A percentile compares a stretch with the other conserved stretches of the same genome.
Conservation (phyloP, 2,113 vertebrate genomes). For the Tricholaema leucomelas region DNA sequence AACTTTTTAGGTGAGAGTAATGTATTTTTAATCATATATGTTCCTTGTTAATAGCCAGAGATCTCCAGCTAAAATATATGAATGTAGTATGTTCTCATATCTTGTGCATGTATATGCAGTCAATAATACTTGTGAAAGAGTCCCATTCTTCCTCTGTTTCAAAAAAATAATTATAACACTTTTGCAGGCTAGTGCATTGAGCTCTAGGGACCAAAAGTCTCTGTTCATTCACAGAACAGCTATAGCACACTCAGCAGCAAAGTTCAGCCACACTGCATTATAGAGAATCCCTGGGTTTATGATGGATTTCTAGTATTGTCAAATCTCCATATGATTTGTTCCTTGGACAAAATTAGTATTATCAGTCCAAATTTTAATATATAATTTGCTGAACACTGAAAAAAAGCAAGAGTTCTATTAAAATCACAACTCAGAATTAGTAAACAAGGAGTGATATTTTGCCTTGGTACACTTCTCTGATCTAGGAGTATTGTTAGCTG, state of each 20-base stretch:
- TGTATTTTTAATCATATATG: neutral
- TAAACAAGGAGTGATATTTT: neutral
- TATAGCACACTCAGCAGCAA: neutral
- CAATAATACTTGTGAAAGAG: neutral
- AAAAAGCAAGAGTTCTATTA: neutral
- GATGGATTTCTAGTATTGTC: neutral
- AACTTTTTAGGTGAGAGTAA: neutral
- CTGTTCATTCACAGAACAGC: neutral
- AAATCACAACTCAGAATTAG: neutral
- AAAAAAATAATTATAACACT: neutral
- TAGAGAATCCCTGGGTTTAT: neutral
- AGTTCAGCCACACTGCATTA: neutral
- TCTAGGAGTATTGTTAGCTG: neutral
- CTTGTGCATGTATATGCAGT: neutral
- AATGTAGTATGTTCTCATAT: neutral
- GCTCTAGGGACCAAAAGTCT: neutral
- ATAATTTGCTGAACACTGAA: neutral
- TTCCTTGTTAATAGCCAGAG: neutral
- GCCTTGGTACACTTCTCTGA: neutral
- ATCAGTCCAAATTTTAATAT: neutral
- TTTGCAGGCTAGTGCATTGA: neutral
- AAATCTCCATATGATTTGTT: neutral
- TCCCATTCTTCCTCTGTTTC: neutral
- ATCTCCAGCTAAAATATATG: neutral
- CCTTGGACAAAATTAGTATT: neutral